Conservation (phyloP, 2,113 vertebrate species). For the Lepus americanus region DNA sequence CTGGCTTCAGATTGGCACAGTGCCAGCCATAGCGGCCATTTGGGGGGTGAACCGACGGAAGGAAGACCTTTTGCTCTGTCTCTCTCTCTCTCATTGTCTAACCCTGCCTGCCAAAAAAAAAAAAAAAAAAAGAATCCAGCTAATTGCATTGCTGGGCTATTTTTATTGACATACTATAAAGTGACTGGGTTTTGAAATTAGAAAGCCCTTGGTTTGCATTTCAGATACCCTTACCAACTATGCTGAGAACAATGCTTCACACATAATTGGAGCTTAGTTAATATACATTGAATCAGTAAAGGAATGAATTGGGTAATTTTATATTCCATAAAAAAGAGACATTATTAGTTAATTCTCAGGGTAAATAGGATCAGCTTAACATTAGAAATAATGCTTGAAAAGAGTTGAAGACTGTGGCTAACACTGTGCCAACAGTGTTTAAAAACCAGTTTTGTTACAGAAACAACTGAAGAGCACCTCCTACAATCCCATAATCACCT, state of each 20-base stretch:
- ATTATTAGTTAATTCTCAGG: constrained; percentile 35
- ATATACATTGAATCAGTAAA: constrained; percentile 32
- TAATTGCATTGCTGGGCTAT: background rate
- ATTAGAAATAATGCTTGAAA: background rate
- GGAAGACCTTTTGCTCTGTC: no score
- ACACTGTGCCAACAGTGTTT: background rate
- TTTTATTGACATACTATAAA: constrained; percentile 4
- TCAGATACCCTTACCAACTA: background rate
- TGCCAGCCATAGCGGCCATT: no score
- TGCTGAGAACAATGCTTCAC: background rate
- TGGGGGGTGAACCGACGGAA: no score
- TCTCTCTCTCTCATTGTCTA: no score
- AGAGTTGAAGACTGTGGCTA: background rate
- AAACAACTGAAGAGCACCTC: background rate
- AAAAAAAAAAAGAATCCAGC: background rate
- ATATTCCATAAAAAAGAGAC: background rate
- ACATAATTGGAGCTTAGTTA: background rate
- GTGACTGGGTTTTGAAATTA: constrained; percentile 26
- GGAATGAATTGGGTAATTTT: background rate
- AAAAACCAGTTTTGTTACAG: background rate
- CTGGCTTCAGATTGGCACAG: no score
- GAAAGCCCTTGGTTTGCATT: background rate
- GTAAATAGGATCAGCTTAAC: constrained; percentile 23
- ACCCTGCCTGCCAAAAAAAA: no score
- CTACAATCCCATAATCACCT: background rate